These are phyloP conservation scores for Drosophila melanogaster DNA, from an alignment of 1,140 invertebrate species.

Conservation along the genomic window Release_6_plus_ISO1_MT NT_033777.3:17788501-17789000, in stretches of 20 bases:
- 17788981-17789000: conserved; percentile 28
- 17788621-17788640: conserved; percentile 33
- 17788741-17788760: conserved; percentile 70
- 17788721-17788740: conserved; percentile 66
- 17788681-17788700: conserved; percentile 70
- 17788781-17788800: conserved; percentile 14
- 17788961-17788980: conserved; percentile 18
- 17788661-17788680: conserved; percentile 72
- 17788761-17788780: conserved; percentile 43
- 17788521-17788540: conserved; percentile 53
- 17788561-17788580: conserved; percentile 58
- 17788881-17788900: conserved; percentile 46
- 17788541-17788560: conserved; percentile 77
- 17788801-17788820: conserved; percentile 3
- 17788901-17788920: conserved; percentile 33
- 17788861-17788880: conserved; percentile 33
- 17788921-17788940: conserved; percentile 18
- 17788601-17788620: background rate
- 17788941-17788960: conserved; percentile 33
- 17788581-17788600: conserved; percentile 34
- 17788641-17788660: conserved; percentile 66
- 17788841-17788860: conserved; percentile 38
- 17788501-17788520: conserved; percentile 17
- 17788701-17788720: conserved; percentile 56
- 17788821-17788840: conserved; percentile 44